Conservation (phyloP, 2,888 invertebrate genomes). For the Drosophila engyochracea region DNA sequence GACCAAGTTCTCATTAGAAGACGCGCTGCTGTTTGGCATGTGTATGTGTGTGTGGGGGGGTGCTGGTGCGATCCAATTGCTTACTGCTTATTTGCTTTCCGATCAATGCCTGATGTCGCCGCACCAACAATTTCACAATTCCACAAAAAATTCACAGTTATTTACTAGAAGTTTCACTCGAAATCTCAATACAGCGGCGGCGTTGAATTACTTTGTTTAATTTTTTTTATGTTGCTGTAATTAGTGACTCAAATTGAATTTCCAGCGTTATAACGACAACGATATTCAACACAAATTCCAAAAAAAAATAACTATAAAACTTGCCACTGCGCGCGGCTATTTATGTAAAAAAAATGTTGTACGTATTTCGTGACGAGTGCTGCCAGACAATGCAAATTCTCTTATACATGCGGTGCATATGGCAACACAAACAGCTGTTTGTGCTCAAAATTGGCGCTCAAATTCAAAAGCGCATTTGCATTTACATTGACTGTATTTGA, state of each 20-base stretch:
- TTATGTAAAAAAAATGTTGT: slow-evolving; percentile 68
- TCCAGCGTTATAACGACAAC: slow-evolving; percentile 43
- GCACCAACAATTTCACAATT: slow-evolving; percentile 55
- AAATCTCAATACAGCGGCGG: slow-evolving; percentile 5
- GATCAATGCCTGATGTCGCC: slow-evolving; percentile 24
- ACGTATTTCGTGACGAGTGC: slow-evolving; percentile 24
- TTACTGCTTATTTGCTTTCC: slow-evolving; percentile 39
- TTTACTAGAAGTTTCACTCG: slow-evolving; percentile 51
- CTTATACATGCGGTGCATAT: slow-evolving; percentile 23
- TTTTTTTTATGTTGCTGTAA: slow-evolving; percentile 11
- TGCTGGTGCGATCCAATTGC: slow-evolving; percentile 42
- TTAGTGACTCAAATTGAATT: slow-evolving; percentile 25
- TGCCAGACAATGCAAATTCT: slow-evolving; percentile 18
- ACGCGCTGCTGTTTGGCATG: slow-evolving; percentile 36
- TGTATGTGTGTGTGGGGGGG: slow-evolving; percentile 34
- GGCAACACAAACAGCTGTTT: slow-evolving; percentile 48
- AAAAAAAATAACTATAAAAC: slow-evolving; percentile 74
- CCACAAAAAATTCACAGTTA: slow-evolving; percentile 42
- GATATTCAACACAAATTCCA: slow-evolving; percentile 67
- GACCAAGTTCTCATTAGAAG: slow-evolving; percentile 56
- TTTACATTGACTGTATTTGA: not conserved
- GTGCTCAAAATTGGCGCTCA: slow-evolving; percentile 28
- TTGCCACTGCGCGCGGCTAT: slow-evolving; percentile 71
- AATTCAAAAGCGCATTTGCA: slow-evolving; percentile 4
- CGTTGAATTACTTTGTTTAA: slow-evolving; percentile 7